Percentiles rank a stretch among this genome's conserved stretches.
phyloP scores from a whole-genome alignment of 2,888 invertebrate species.

The Podotricha telesiphe region DNA sequence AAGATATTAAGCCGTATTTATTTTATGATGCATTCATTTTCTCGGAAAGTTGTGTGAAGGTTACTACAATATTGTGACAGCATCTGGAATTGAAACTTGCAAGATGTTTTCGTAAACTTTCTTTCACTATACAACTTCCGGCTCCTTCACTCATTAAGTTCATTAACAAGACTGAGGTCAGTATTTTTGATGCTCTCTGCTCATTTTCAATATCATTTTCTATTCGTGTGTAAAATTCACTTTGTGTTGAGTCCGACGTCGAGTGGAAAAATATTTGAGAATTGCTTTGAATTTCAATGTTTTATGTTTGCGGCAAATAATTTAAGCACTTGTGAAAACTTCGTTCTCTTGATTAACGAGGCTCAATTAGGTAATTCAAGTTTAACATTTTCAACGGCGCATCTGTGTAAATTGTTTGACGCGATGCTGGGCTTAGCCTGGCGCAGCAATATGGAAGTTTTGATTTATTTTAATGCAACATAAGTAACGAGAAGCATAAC shows the following conservation, averaged over 20 bases:
- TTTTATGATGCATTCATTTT: conserved; percentile 66
- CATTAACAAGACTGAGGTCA: conserved; percentile 76
- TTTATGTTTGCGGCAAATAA: conserved; percentile 81
- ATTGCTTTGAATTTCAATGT: conserved; percentile 78
- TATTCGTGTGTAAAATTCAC: conserved; percentile 72
- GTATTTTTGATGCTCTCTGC: conserved; percentile 73
- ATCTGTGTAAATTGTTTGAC: conserved; percentile 68
- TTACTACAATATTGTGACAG: conserved; percentile 59
- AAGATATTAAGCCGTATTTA: conserved; percentile 53
- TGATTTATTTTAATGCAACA: conserved; percentile 11
- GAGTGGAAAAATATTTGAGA: conserved; percentile 74
- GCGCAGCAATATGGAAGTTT: neutral
- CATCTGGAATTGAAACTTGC: conserved; percentile 69
- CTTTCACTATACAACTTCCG: conserved; percentile 62
- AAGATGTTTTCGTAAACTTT: conserved; percentile 68
- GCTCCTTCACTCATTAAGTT: conserved; percentile 78
- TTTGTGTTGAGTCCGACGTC: conserved; percentile 67
- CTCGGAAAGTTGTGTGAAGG: conserved; percentile 55
- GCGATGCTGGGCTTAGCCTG: conserved; percentile 45
- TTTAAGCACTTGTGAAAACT: conserved; percentile 80
- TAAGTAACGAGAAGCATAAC: conserved; percentile 5
- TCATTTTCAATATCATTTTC: conserved; percentile 75
- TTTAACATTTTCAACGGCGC: conserved; percentile 71
- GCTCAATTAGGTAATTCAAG: conserved; percentile 76
- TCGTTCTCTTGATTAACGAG: conserved; percentile 76